These are phyloP conservation scores for Dipodomys merriami DNA, from an alignment of 2,113 vertebrate genomes.

Conservation along the genomic window DNA sequence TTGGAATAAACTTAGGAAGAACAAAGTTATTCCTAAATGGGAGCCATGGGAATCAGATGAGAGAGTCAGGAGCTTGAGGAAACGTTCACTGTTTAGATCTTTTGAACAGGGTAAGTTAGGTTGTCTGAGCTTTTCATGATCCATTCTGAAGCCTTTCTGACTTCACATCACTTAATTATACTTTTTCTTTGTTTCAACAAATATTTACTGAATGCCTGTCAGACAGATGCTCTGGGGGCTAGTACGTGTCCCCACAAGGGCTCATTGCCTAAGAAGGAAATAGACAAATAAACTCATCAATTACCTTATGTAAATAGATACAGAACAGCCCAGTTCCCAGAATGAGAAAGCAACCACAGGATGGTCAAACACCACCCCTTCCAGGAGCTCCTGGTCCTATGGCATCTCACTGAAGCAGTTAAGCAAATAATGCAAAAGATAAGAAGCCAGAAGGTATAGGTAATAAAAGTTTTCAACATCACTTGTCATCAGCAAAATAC, in stretches of 20 bases:
- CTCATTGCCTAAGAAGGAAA: constrained; percentile 49
- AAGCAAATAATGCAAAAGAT: constrained; percentile 32
- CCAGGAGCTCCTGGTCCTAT: not conserved
- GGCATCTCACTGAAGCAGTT: not conserved
- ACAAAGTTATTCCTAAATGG: constrained; percentile 68
- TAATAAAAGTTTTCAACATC: too few species aligned
- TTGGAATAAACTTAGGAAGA: constrained; percentile 70
- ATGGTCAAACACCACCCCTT: not conserved
- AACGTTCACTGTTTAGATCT: constrained; percentile 59
- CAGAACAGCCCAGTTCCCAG: not conserved
- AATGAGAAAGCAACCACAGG: not conserved
- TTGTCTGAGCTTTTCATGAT: constrained; percentile 36
- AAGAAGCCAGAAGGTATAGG: too few species aligned
- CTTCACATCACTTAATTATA: constrained; percentile 55
- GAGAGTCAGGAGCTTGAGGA: constrained; percentile 41
- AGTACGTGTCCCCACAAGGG: constrained; percentile 1
- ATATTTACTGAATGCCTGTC: constrained; percentile 65
- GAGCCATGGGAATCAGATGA: constrained; percentile 62
- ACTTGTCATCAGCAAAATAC: too few species aligned
- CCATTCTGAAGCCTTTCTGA: constrained; percentile 34
- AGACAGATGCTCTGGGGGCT: not conserved
- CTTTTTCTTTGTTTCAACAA: constrained; percentile 64
- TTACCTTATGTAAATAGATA: constrained; percentile 47
- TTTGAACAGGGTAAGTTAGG: constrained; percentile 53
- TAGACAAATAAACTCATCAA: constrained; percentile 53